These are phyloP conservation scores for Rutilus rutilus DNA, from an alignment of 2,113 vertebrate species.

Conservation along the genomic window DNA sequence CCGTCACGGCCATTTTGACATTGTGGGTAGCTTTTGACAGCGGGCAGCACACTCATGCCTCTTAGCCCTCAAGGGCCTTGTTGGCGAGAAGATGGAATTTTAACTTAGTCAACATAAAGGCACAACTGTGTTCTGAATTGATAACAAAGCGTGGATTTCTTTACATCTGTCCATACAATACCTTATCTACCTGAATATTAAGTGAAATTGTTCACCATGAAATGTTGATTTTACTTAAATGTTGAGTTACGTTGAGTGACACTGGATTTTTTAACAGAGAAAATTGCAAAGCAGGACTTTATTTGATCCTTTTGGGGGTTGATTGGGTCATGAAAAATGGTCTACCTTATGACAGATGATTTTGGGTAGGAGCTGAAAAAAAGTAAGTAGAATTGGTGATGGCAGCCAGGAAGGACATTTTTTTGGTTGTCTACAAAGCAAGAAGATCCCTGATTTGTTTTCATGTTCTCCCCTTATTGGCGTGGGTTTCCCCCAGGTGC, in stretches of 20 bases:
- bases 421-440: not conserved
- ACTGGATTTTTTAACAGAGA: not conserved
- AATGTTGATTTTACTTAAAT: not conserved
- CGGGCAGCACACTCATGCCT: not conserved
- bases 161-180: not conserved
- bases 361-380: not conserved
- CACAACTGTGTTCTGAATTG: not conserved
- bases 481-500: not conserved
- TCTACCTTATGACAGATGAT: not conserved
- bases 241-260: no score
- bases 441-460: not conserved
- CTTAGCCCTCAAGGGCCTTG: constrained; percentile 37
- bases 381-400: not conserved
- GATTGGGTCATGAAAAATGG: not conserved
- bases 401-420: not conserved
- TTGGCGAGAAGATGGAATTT: constrained; percentile 13
- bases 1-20: constrained; percentile 64
- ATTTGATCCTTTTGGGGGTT: not conserved
- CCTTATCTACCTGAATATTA: not conserved
- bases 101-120: not conserved
- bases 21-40: constrained; percentile 42
- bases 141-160: not conserved
- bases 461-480: not conserved
- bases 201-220: not conserved
- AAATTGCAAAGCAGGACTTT: not conserved